A percentile compares a stretch with the other conserved stretches of the same genome.
Evolutionary conservation across 2,888 invertebrate genomes (phyloP).

Genomic region (Thereva nobilitata): DNA sequence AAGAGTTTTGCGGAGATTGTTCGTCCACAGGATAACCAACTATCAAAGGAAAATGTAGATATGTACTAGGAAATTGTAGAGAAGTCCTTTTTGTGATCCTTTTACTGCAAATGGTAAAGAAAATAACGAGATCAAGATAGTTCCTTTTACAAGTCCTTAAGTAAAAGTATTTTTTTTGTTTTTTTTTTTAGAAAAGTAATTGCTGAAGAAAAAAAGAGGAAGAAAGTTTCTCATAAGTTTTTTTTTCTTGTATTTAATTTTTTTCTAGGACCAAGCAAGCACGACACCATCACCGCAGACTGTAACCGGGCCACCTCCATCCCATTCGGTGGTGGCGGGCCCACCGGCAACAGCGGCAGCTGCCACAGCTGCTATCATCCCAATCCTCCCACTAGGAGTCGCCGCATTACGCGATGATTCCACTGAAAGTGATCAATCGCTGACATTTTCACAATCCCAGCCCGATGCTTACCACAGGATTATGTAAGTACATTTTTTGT

Average conservation of each 20-base stretch:
- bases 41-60: too few relatives aligned
- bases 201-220: too few relatives aligned
- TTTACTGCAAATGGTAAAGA: too few relatives aligned
- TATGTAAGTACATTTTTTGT: constrained; percentile 52
- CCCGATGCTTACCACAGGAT: constrained; percentile 58
- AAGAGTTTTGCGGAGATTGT: too few relatives aligned
- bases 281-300: constrained; percentile 57
- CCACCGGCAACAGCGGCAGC: constrained; percentile 59
- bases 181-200: background rate
- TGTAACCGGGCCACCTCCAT: constrained; percentile 50
- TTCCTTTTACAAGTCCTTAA: background rate
- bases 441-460: constrained; percentile 57
- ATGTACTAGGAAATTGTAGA: too few relatives aligned
- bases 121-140: background rate
- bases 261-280: constrained; percentile 52
- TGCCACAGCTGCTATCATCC: constrained; percentile 59
- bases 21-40: too few relatives aligned
- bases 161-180: constrained; percentile 4
- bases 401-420: constrained; percentile 59
- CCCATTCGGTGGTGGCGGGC: constrained; percentile 57
- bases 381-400: constrained; percentile 58
- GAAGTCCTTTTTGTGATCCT: too few relatives aligned
- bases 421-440: constrained; percentile 58
- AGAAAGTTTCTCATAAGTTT: too few relatives aligned
- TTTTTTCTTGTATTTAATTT: constrained; percentile 21